phyloP scores from a whole-genome alignment of 2,797 vertebrate genomes.

The Potorous gilbertii region DNA sequence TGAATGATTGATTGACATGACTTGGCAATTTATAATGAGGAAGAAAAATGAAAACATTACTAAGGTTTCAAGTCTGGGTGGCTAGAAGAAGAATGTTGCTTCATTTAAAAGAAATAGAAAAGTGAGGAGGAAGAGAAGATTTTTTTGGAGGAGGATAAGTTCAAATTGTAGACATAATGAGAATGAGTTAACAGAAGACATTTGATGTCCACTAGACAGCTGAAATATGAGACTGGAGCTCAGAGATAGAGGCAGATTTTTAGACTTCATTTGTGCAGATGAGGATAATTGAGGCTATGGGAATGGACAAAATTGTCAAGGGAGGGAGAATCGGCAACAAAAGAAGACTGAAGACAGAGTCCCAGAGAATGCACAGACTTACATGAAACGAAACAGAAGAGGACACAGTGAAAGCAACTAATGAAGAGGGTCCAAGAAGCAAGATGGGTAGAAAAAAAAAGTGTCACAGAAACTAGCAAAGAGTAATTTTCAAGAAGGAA shows the following conservation, averaged over 20 bases:
- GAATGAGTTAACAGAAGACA: neutral
- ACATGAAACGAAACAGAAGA: neutral
- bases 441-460: neutral
- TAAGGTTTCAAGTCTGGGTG: neutral
- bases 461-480: neutral
- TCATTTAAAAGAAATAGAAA: neutral
- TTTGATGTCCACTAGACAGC: neutral
- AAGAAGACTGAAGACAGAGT: neutral
- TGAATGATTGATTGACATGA: neutral
- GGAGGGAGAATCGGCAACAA: neutral
- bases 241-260: neutral
- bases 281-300: neutral
- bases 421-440: neutral
- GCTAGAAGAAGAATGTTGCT: neutral
- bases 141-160: neutral
- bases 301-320: neutral
- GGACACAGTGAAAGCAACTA: neutral
- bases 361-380: neutral
- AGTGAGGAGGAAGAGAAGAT: neutral
- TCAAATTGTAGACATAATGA: neutral
- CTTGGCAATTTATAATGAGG: neutral
- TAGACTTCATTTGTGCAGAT: neutral
- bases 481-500: neutral
- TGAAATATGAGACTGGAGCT: neutral
- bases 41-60: neutral